A percentile compares a stretch with the other conserved stretches of the same genome.
phyloP scores from a whole-genome alignment of 2,113 vertebrate species.

The Dipodomys spectabilis region DNA sequence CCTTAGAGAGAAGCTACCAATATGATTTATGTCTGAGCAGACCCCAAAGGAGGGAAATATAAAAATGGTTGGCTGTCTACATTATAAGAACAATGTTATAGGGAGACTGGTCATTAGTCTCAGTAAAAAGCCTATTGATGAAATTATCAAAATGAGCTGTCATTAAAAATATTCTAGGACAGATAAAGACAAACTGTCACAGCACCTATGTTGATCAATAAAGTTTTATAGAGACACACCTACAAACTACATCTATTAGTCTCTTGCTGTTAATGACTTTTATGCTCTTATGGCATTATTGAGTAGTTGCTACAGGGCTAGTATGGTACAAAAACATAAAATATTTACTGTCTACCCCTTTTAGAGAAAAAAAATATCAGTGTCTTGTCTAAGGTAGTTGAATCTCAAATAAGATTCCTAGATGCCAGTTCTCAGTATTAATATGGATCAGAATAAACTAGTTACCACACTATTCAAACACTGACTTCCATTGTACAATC shows the following conservation, averaged over 20 bases:
- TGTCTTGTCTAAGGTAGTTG: neutral
- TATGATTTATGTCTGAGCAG: neutral
- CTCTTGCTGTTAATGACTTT: neutral
- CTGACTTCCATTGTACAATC: neutral
- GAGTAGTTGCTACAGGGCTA: neutral
- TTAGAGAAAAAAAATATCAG: neutral
- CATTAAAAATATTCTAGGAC: neutral
- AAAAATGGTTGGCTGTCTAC: neutral
- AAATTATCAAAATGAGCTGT: slow-evolving; percentile 2
- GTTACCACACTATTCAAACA: neutral
- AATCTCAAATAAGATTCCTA: neutral
- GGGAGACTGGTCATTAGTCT: neutral
- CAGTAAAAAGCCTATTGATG: neutral
- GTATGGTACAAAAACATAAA: neutral
- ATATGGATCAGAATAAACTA: neutral
- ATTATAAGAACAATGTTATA: neutral
- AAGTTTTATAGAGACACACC: neutral
- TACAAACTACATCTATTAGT: neutral
- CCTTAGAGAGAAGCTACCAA: neutral
- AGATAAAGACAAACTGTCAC: neutral
- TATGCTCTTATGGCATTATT: neutral
- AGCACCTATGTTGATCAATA: neutral
- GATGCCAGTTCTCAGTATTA: neutral
- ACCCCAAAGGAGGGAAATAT: neutral
- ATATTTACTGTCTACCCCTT: neutral